A percentile compares a stretch with the other conserved stretches of the same genome.
phyloP scores from a whole-genome alignment of 2,113 vertebrate species.

The Herpetotheres cachinnans region DNA sequence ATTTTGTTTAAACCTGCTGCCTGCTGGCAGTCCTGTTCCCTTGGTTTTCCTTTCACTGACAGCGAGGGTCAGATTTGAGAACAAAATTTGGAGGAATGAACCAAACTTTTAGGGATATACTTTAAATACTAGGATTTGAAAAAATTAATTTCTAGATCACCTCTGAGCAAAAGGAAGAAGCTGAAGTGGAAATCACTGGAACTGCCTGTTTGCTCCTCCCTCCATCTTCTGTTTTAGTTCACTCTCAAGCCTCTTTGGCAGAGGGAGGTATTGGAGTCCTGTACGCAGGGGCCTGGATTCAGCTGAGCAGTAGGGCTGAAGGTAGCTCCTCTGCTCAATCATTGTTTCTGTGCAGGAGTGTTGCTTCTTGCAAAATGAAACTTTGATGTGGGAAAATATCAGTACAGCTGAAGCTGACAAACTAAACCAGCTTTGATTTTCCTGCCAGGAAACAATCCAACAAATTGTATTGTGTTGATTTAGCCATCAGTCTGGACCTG shows the following conservation, averaged over 20 bases:
- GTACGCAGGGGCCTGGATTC: fast-evolving
- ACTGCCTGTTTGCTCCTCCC: background rate
- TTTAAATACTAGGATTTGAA: background rate
- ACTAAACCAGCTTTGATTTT: background rate
- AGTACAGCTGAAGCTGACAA: background rate
- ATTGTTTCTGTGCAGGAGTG: background rate
- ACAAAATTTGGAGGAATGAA: background rate
- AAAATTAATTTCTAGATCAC: background rate
- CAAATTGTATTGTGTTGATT: background rate
- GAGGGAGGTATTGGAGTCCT: background rate
- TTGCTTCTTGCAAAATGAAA: background rate
- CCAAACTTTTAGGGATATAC: background rate
- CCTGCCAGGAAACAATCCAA: background rate
- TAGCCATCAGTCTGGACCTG: background rate
- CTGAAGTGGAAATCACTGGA: background rate
- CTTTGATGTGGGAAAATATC: background rate
- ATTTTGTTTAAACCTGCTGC: background rate
- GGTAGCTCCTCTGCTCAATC: background rate
- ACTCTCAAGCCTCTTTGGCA: background rate
- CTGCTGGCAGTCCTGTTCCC: background rate
- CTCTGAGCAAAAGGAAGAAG: background rate
- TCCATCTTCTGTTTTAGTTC: background rate
- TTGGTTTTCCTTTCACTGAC: background rate
- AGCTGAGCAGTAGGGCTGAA: background rate
- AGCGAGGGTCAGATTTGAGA: background rate